Evolutionary conservation across 2,113 vertebrate species (phyloP), one percentile per base, ranked within the genome.

Genomic region (Haplochromis burtoni): DNA sequence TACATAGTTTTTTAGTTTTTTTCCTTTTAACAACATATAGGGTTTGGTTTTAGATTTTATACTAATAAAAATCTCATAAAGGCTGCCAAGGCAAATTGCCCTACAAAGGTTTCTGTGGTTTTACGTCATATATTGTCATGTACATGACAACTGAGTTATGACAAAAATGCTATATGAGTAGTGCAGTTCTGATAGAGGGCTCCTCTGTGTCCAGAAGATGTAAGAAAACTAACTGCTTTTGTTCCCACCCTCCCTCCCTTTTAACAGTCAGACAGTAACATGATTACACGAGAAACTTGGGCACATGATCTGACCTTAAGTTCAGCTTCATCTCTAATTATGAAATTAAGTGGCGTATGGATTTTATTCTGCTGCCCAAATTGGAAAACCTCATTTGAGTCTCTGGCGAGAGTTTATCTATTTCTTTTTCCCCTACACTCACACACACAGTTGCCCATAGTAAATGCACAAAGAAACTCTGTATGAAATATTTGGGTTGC

Each of bases 311-410:
- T 83, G n/a, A 57, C 24, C 76, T 38, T 55, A 66, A 35, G 51
- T 87, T 82, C 81, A 90, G 91, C 40, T 89, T 78, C 51, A 82
- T 53, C 55, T 85, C 66, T 81, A 93, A 90, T 94, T 88, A 88
- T 90, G 9, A 91, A 95, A 95, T 94, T 71, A 92, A 91, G 84
- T 29, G 81, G 88, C 68, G 84, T 80, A 80, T 68, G 94, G 76
- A 86, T 90, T 93, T 95, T 91, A 94, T 94, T 94, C 81, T 79
- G 63, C 63, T 86, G 33, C 47, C 80, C 19, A 93, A 93, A 93
- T 93, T 89, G 84, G 89, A 91, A 94, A 94, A 94, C 83, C 78
- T 84, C 8, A 93, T 93, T 59, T 80, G 16, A 76, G 63, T 79
- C 63, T 82, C 40, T 53, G 55, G 47, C 53, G 35, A 81, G 17